phyloP scores from a whole-genome alignment of 2,797 vertebrate genomes.

The Chaunax sp. region DNA sequence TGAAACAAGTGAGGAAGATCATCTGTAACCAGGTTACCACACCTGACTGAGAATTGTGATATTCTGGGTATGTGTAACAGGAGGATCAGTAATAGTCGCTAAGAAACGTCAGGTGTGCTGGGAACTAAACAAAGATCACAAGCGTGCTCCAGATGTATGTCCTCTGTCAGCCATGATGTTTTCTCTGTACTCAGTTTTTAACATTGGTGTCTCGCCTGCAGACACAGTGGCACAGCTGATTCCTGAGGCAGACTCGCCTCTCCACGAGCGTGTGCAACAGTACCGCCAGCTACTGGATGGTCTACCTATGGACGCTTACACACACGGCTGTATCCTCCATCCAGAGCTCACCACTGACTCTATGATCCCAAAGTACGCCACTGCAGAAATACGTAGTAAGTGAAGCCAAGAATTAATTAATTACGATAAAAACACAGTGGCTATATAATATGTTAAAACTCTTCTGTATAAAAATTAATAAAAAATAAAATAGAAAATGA shows the following conservation, averaged over 20 bases:
- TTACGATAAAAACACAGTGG: too few species aligned
- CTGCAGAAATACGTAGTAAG: slow-evolving; percentile 99
- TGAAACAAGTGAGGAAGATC: slow-evolving; percentile 3
- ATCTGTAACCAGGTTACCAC: slow-evolving; percentile 43
- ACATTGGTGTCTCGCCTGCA: slow-evolving; percentile 56
- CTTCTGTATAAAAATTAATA: neutral
- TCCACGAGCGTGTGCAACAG: slow-evolving; percentile 91
- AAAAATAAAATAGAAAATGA: neutral
- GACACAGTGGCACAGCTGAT: slow-evolving; percentile 92
- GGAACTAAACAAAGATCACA: too few species aligned
- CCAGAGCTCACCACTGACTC: slow-evolving; percentile 98
- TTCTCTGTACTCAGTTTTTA: neutral
- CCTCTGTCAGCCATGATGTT: too few species aligned
- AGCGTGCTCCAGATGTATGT: too few species aligned
- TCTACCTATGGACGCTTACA: slow-evolving; percentile 98
- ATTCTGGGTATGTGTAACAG: slow-evolving; percentile 21
- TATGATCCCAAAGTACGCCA: slow-evolving; percentile 99
- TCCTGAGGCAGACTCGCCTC: slow-evolving; percentile 88
- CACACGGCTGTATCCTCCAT: slow-evolving; percentile 98
- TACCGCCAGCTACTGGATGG: slow-evolving; percentile 95
- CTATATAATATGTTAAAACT: too few species aligned
- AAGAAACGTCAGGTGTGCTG: slow-evolving; percentile 28
- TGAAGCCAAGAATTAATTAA: too few species aligned
- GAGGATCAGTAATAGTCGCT: slow-evolving; percentile 12
- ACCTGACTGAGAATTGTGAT: slow-evolving; percentile 10